Base-by-base conservation (phyloP, 1,140 invertebrate genomes). In the Nymphalis io region DNA sequence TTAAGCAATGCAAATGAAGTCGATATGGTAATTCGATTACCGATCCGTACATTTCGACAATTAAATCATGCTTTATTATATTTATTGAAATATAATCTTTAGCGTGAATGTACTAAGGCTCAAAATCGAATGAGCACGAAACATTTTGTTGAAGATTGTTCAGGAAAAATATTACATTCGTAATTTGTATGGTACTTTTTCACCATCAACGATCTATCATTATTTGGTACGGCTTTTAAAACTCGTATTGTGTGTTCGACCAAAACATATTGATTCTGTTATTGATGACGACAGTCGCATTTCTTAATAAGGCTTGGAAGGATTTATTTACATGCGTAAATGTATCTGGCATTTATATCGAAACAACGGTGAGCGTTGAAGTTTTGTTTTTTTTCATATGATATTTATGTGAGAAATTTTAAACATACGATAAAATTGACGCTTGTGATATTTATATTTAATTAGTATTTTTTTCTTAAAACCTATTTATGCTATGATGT, bases 1-100 rank as follows among this genome's bases (percentile, higher is more conserved):
- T 87, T 85, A 87, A 79, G 68, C 76, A 77, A 85, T 87, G 81
- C 80, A 85, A 85, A 87, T 87, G 75, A 78, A 80, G 74, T 51
- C 60, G 64, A 79, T 84, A 84, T 80, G 78, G 75, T 82, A 80
- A 85, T 82, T 79, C 76, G 72, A 74, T 55, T 55, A 55, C 51
- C 53, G 48, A 18, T n/a, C 5, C 18, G 27, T 72, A 63, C 46
- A 51, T 60, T 60, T 38, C 38, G 61, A 69, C 62, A 73, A 70
- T 69, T 69, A 73, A 69, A 57, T 55, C 57, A 53, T 33, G 18
- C 20, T 58, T 20, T 8, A 11, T 44, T 57, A 16, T 11, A 20
- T 21, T 18, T 3, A n/a, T 40, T 21, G 13, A 42, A 64, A n/a
- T 67, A 48, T 67, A 0, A 64, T 40, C 67, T 55, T 27, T 73